phyloP scores from a whole-genome alignment of 1,140 invertebrate species.

The Trichonephila inaurata region DNA sequence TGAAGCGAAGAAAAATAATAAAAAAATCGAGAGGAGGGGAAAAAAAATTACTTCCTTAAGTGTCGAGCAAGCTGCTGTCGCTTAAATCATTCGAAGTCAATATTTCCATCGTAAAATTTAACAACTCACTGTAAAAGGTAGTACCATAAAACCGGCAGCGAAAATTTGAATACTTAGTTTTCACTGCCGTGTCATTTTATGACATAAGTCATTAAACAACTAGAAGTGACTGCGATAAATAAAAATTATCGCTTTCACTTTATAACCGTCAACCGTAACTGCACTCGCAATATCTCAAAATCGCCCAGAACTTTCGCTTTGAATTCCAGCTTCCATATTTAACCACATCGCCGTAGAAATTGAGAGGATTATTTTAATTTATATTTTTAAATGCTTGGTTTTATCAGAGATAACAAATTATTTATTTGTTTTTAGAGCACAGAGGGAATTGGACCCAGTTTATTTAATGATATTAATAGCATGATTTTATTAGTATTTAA shows the following conservation, averaged over 20 bases:
- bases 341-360: neutral
- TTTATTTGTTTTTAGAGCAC: neutral
- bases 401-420: neutral
- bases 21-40: neutral
- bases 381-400: neutral
- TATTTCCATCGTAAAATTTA: conserved; percentile 50
- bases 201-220: conserved; percentile 56
- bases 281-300: neutral
- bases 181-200: conserved; percentile 44
- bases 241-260: conserved; percentile 49
- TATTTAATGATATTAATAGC: no score
- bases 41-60: neutral
- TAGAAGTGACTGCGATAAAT: conserved; percentile 46
- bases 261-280: conserved; percentile 33
- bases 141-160: conserved; percentile 37
- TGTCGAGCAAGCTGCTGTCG: neutral
- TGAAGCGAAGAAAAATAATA: neutral
- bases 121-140: neutral
- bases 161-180: conserved; percentile 56
- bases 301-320: neutral
- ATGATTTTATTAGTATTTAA: no score
- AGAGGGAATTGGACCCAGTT: no score
- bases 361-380: neutral
- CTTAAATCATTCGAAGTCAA: conserved; percentile 46
- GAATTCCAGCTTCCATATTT: neutral